These are phyloP conservation scores for Spialia ferax DNA, from an alignment of 2,888 invertebrate genomes.

Conservation along the genomic window DNA sequence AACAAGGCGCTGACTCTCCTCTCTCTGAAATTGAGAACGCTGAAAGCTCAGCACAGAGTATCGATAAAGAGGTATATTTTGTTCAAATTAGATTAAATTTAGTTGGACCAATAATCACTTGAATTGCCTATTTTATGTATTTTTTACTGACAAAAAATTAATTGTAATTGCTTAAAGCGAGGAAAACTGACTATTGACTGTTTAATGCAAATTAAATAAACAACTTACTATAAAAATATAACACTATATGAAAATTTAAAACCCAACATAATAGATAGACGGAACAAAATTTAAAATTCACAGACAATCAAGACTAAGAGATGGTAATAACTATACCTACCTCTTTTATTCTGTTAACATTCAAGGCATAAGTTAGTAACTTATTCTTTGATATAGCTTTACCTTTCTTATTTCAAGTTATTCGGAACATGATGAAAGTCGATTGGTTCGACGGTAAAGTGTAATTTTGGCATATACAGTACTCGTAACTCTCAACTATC, in stretches of 20 bases:
- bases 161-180: too few species aligned
- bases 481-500: constrained; percentile 24
- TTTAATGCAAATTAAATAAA: too few species aligned
- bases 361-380: constrained; percentile 19
- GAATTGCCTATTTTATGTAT: too few species aligned
- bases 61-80: constrained; percentile 62
- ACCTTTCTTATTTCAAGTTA: constrained; percentile 26
- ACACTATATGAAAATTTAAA: too few species aligned
- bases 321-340: constrained; percentile 25
- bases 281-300: constrained; percentile 7
- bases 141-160: too few species aligned
- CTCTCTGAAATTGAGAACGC: constrained; percentile 78
- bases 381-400: constrained; percentile 17
- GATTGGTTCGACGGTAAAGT: constrained; percentile 4
- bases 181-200: too few species aligned
- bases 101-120: not conserved
- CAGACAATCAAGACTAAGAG: constrained; percentile 6
- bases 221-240: too few species aligned
- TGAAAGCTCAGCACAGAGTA: constrained; percentile 70
- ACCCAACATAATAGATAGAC: too few species aligned
- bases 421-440: constrained; percentile 20
- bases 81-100: not conserved
- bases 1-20: constrained; percentile 74
- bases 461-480: constrained; percentile 12
- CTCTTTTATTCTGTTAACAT: constrained; percentile 24